Evolutionary conservation across 2,888 invertebrate species (phyloP), one percentile per base, ranked within the genome.

Genomic region (Ephialtes manifestator): DNA sequence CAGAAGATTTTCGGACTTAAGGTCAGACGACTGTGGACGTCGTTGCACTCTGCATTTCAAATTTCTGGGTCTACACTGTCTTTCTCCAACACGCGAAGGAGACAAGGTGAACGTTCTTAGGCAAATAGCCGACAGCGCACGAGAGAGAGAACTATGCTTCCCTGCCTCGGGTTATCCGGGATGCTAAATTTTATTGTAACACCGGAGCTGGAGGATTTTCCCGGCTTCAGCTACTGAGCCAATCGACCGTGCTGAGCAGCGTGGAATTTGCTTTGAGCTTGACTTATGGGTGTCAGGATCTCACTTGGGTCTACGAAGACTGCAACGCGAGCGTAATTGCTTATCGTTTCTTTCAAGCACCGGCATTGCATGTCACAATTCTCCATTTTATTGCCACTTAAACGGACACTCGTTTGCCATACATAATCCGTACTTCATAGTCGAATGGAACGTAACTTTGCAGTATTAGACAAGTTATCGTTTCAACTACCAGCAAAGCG

Each of bases 11-110:
- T 79, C 18, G 53, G 75, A 65, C 71, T 68, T 70, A 65, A 43
- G 60, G 43, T 13, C 28, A 60, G 31, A 31, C 35, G 1, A 31
- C 46, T 13, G 43, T 51, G 70, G 20, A 70, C 24, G 63, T 55
- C 31, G 53, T 65, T 75, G 60, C 51, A 79, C 71, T 89, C 84
- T 85, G 88, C 86, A 89, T 90, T 89, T 89, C 85, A 87, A 89
- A 90, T 90, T 67, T 74, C 53, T 31, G 24, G 31, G 51, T n/a
- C 53, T 67, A 65, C 81, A 65, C 60, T 13, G 65, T 48, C 43
- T 76, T 79, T 72, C 46, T 74, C 81, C 82, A 71, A 75, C 13
- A 55, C 72, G 51, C 51, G 58, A 70, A 74, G 28, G 68, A 35
- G 81, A 70, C 60, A 82, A 81, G 75, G 83, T 68, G 67, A 74